Evolutionary conservation across 2,797 vertebrate species (phyloP).

Genomic region (Pangasius macronema): DNA sequence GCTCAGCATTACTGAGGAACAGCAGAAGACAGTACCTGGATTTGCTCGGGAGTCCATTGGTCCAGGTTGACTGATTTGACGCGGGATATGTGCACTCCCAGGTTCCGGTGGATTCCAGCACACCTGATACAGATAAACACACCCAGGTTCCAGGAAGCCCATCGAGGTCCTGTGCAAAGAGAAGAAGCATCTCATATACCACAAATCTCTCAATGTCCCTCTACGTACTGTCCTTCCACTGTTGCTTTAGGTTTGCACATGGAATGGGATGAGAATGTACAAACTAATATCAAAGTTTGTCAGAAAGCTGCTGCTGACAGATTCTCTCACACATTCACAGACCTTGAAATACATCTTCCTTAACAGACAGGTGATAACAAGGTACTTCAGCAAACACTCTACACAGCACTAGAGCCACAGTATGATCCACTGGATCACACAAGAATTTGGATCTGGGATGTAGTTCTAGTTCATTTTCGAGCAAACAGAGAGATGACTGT

Average conservation of each 20-base stretch:
- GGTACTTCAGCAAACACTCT: neutral
- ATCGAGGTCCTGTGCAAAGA: constrained; percentile 85
- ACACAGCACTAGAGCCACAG: neutral
- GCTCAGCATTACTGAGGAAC: neutral
- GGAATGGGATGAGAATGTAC: neutral
- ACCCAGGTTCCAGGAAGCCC: constrained; percentile 99
- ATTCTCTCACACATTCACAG: neutral
- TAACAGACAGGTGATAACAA: neutral
- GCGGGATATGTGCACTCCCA: constrained; percentile 98
- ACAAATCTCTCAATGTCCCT: neutral
- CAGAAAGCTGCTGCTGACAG: neutral
- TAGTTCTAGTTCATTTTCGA: neutral
- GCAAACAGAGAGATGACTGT: neutral
- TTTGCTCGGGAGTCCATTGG: constrained; percentile 97
- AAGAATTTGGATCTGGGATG: neutral
- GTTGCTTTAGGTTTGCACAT: neutral
- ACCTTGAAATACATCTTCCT: neutral
- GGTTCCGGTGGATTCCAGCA: constrained; percentile 97
- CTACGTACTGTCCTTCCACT: neutral
- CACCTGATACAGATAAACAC: constrained; percentile 99
- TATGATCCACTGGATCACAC: too few species aligned
- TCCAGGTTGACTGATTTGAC: constrained; percentile 99
- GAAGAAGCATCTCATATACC: neutral
- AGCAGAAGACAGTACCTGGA: constrained; percentile 79
- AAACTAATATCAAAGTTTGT: neutral